Evolutionary conservation across 2,113 vertebrate genomes (phyloP).

Genomic region (Austrofundulus limnaeus): DNA sequence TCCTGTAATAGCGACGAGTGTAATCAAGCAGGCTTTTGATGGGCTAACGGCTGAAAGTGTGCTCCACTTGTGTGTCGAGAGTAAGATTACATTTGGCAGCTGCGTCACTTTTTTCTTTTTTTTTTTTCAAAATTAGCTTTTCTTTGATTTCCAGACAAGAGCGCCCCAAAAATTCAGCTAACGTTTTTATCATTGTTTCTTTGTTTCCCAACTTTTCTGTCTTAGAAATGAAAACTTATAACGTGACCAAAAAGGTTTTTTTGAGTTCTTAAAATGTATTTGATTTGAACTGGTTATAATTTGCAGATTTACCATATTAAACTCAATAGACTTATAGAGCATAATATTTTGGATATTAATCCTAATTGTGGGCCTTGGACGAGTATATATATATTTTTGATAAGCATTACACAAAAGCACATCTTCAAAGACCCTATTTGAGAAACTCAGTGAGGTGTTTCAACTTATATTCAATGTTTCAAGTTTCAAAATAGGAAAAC

Average conservation of each 20-base stretch:
- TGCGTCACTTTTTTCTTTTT: conserved; percentile 61
- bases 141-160: conserved; percentile 66
- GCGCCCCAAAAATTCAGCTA: conserved; percentile 31
- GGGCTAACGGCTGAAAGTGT: conserved; percentile 52
- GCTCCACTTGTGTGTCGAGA: conserved; percentile 55
- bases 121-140: conserved; percentile 61
- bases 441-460: neutral
- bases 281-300: neutral
- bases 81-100: conserved; percentile 68
- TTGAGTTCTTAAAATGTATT: neutral
- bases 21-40: conserved; percentile 74
- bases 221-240: neutral
- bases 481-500: neutral
- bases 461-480: neutral
- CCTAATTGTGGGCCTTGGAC: too few species aligned
- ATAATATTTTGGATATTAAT: too few species aligned
- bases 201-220: conserved; percentile 40
- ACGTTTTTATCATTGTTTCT: conserved; percentile 39
- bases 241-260: neutral
- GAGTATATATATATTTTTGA: too few species aligned
- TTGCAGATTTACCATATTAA: neutral
- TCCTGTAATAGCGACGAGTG: conserved; percentile 67
- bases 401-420: neutral
- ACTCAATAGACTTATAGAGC: neutral
- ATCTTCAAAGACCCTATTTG: neutral